Evolutionary conservation across 2,113 vertebrate genomes (phyloP).

Genomic region (Amblyopsis rosae): DNA sequence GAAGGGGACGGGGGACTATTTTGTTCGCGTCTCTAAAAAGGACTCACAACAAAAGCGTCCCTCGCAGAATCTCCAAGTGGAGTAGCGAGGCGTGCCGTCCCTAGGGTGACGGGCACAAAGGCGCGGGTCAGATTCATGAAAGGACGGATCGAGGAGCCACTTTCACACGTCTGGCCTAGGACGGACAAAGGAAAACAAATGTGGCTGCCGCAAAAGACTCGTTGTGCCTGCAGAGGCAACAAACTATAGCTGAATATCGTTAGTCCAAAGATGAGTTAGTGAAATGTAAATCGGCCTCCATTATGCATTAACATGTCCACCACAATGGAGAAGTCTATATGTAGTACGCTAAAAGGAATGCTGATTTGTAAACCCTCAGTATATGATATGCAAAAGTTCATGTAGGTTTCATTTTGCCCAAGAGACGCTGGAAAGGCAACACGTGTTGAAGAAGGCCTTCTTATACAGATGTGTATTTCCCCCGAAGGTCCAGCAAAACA

Average conservation of each 20-base stretch:
- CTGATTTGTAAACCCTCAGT: not conserved
- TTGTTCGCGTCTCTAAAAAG: constrained; percentile 85
- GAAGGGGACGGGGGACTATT: constrained; percentile 88
- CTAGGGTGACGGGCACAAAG: constrained; percentile 81
- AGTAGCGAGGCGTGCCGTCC: constrained; percentile 89
- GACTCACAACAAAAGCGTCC: constrained; percentile 87
- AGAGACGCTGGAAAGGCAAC: no score
- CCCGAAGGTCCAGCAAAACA: no score
- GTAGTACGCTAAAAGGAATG: not conserved
- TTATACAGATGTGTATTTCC: no score
- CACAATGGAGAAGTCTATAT: constrained; percentile 11
- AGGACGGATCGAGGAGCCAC: constrained; percentile 91
- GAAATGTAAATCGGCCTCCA: constrained; percentile 68
- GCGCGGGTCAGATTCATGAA: constrained; percentile 88
- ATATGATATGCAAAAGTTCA: not conserved
- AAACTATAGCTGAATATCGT: constrained; percentile 90
- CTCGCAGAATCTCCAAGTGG: constrained; percentile 87
- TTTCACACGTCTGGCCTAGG: constrained; percentile 94
- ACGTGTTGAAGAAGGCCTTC: no score
- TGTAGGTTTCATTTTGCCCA: not conserved
- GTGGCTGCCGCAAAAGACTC: constrained; percentile 75
- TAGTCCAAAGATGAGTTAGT: constrained; percentile 84
- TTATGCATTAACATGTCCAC: constrained; percentile 19
- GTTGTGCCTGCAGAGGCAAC: constrained; percentile 86
- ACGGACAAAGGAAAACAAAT: constrained; percentile 92